Percentiles rank a stretch among this genome's conserved stretches.
phyloP scores from a whole-genome alignment of 92 coral and sea anemone genomes.

The Palythoa grandiflora region DNA sequence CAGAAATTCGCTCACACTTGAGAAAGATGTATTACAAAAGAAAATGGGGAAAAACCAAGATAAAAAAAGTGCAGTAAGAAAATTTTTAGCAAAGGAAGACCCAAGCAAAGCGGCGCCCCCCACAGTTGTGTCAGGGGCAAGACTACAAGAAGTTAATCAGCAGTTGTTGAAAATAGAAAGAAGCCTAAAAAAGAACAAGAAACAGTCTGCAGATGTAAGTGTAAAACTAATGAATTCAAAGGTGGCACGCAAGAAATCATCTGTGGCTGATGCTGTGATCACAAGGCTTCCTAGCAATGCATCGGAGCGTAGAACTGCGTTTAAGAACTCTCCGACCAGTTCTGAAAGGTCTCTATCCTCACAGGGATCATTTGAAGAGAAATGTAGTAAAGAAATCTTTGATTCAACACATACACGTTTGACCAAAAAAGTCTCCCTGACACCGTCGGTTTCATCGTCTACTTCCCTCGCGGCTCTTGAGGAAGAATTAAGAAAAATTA shows the following conservation, averaged over 20 bases:
- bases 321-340: constrained; percentile 69
- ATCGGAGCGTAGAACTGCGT: constrained; percentile 67
- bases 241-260: constrained; percentile 55
- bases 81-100: constrained; percentile 81
- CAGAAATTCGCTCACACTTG: constrained; percentile 87
- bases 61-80: constrained; percentile 81
- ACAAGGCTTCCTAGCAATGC: constrained; percentile 18
- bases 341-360: constrained; percentile 71
- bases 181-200: constrained; percentile 76
- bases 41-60: constrained; percentile 78
- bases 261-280: constrained; percentile 23
- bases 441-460: constrained; percentile 38
- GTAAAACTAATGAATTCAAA: constrained; percentile 76
- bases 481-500: constrained; percentile 79
- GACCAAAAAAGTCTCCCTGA: constrained; percentile 35
- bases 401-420: constrained; percentile 35
- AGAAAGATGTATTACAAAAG: constrained; percentile 84
- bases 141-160: constrained; percentile 74
- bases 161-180: constrained; percentile 79
- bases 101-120: constrained; percentile 50
- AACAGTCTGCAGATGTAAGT: constrained; percentile 73
- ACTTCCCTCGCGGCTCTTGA: constrained; percentile 76
- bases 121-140: constrained; percentile 60
- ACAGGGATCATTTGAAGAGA: constrained; percentile 81
- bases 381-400: constrained; percentile 29